phyloP scores from a whole-genome alignment of 2,888 invertebrate species.

The Leucania comma region DNA sequence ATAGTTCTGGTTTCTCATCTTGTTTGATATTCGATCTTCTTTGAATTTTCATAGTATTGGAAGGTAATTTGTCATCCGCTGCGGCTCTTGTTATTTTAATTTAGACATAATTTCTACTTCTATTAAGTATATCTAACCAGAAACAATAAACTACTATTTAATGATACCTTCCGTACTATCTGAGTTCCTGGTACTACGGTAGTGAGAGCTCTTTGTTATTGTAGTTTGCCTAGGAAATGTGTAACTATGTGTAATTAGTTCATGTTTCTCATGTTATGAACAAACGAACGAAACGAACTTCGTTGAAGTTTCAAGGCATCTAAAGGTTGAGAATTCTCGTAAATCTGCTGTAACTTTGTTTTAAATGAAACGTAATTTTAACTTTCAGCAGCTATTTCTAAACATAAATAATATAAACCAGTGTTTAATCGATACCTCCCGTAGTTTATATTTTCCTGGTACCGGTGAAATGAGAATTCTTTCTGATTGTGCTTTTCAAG shows the following conservation, averaged over 20 bases:
- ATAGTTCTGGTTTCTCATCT: not conserved
- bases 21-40: not conserved
- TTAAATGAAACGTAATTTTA: no score
- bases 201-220: not conserved
- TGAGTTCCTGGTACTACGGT: slow-evolving; percentile 2
- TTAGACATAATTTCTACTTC: no score
- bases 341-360: no score
- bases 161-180: slow-evolving; percentile 36
- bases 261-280: not conserved
- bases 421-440: no score
- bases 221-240: not conserved
- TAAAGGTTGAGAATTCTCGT: not conserved
- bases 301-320: not conserved
- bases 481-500: not conserved
- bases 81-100: not conserved
- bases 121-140: no score
- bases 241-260: not conserved
- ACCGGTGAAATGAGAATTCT: no score
- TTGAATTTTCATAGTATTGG: not conserved
- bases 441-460: no score
- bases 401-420: no score
- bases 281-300: no score
- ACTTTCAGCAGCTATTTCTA: no score
- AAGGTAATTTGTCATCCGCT: not conserved
- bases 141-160: not conserved